Base-by-base conservation (phyloP, 2,113 vertebrate species). In the Physeter macrocephalus region DNA sequence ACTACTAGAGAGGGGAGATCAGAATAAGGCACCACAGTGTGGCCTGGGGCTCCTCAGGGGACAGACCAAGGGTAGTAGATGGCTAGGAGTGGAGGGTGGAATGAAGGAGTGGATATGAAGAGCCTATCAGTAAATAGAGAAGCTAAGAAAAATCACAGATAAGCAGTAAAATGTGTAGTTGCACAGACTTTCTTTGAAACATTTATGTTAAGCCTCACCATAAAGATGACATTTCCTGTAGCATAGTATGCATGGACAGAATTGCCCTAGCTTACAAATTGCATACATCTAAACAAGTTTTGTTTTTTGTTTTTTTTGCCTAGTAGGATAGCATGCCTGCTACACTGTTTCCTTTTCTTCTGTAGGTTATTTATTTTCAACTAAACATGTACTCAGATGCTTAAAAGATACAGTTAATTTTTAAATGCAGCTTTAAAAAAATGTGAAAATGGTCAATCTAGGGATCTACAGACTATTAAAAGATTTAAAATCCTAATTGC, bases 361-460 rank as follows among this genome's bases (percentile, higher is more conserved):
- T 39, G 7, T 62, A 49, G 23, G 23, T 77, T 62, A 67, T 54
- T 95, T 92, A 77, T 81, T 96, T 93, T 96, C 20, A 92, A 77
- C n/a, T 57, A 72, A 90, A 43, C 27, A 14, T 52, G 8, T 20
- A 27, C 39, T 85, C 9, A 27, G 54, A 46, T 36, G 41, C 34
- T 71, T 46, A 52, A 71, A 18, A 43, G n/a, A 23, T 13, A 52
- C 1, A 34, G 27, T 12, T 81, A 23, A 43, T 59, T 77, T 67
- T 94, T 62, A 72, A 86, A 74, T 39, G 8, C 15, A 41, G 31
- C 7, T 49, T 94, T 66, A 41, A 36, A 75, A 90, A 49, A 77
- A 25, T 29, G 27, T 78, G n/a, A 87, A 92, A 59, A 36, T 2
- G 13, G 36, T 36, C 21, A 41, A 21, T 54, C 41, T 34, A 34